Evolutionary conservation across 2,113 vertebrate genomes (phyloP), one percentile per base, ranked within the genome.

Genomic region (Poecilia latipinna): DNA sequence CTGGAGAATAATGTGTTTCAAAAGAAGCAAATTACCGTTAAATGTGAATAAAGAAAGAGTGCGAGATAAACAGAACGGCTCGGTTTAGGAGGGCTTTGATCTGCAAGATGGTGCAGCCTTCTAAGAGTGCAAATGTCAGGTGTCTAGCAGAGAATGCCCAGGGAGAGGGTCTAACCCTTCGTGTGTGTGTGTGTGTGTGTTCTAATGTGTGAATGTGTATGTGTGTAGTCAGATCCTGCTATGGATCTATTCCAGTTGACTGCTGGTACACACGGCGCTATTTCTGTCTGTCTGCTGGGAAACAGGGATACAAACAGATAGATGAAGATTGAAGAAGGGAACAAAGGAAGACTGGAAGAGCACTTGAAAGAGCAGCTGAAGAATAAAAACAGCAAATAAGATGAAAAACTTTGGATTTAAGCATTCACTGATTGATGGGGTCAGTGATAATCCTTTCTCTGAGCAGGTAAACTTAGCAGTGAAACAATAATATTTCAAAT

Each of bases 281-380:
- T 92, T 92, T 92, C 82, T 86, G 92, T 89, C 86, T 24, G 70
- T 82, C 78, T 90, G 89, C 89, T 91, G 89, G 87, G 89, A 91
- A 91, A 88, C 75, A 74, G 64, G 74, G 75, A 77, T 86, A 82
- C 63, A 66, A 77, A 79, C 77, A 84, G 78, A 70, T n/a, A 63
- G 74, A 78, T 82, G 80, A 68, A 85, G 82, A 77, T 1, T 19
- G 67, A 79, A 28, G 33, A 63, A 76, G 24, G 62, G 70, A 33
- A 48, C 32, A 54, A 72, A 26, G 72, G 31, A 65, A 44, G 57
- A 62, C 76, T 28, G 33, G 24, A 84, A 39, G 60, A 74, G 17
- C 64, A 63, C 2, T 32, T 5, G 32, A 71, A 60, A 28, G 29
- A 77, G 19, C 57, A 77, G 26, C 42, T 44, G 33, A 4, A 65